These are phyloP conservation scores for Mesorhabditis sp. DNA, from an alignment of 2,888 invertebrate genomes.

Conservation along the genomic window DNA sequence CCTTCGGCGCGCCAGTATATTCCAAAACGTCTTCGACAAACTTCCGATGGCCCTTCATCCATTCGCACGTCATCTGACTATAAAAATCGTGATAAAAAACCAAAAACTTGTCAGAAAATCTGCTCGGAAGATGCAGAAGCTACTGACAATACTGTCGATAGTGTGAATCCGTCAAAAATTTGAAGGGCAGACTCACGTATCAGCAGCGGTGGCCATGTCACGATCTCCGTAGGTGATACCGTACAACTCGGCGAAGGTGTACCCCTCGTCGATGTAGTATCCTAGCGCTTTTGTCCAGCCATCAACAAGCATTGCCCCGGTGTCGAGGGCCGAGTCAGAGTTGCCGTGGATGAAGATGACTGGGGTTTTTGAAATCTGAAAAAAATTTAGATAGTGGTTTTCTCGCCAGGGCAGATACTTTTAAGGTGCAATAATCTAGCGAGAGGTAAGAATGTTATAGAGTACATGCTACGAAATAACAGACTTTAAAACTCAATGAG, in stretches of 20 bases:
- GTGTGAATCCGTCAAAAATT: no score
- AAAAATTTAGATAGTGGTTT: background rate
- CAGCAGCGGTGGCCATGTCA: conserved; percentile 29
- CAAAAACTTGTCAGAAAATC: no score
- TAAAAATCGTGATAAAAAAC: background rate
- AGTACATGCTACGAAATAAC: no score
- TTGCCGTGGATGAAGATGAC: conserved; percentile 54
- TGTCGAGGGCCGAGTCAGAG: conserved; percentile 48
- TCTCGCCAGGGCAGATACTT: background rate
- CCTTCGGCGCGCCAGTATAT: conserved; percentile 29
- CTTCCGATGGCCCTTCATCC: conserved; percentile 21
- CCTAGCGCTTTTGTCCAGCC: conserved; percentile 41
- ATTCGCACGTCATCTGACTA: conserved; percentile 24
- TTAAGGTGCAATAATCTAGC: background rate
- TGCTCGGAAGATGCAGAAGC: no score
- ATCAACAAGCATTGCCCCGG: conserved; percentile 21
- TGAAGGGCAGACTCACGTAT: conserved; percentile 14
- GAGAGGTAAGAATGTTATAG: background rate
- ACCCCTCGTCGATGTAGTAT: conserved; percentile 31
- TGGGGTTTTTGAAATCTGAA: conserved; percentile 37
- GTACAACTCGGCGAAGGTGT: conserved; percentile 41
- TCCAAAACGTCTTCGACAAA: conserved; percentile 37
- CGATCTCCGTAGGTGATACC: conserved; percentile 52
- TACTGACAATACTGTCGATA: no score
- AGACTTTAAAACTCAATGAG: no score